phyloP scores from a whole-genome alignment of 2,888 invertebrate genomes.

The Cantharis rustica region DNA sequence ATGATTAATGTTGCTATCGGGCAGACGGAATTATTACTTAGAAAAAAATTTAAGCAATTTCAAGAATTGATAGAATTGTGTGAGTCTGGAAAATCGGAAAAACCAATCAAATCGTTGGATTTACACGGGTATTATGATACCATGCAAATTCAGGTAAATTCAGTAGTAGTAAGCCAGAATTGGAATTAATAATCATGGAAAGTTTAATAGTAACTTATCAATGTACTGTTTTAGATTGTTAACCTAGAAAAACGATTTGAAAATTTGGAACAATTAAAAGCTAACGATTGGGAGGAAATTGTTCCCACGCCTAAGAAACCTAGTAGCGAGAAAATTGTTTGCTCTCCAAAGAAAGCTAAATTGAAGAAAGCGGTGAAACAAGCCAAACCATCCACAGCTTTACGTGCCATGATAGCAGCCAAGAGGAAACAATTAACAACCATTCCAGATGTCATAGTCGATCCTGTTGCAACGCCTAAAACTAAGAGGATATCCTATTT shows the following conservation, averaged over 20 bases:
- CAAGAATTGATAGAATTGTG: slow-evolving; percentile 60
- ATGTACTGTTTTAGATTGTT: slow-evolving; percentile 57
- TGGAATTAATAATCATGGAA: too few species aligned
- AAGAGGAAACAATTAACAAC: background rate
- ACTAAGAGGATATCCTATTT: background rate
- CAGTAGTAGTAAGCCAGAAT: too few species aligned
- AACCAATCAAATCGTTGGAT: slow-evolving; percentile 68
- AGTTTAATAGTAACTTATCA: background rate
- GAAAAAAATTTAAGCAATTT: slow-evolving; percentile 81
- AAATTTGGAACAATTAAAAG: slow-evolving; percentile 56
- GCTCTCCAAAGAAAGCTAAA: slow-evolving; percentile 21
- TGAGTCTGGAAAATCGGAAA: slow-evolving; percentile 51
- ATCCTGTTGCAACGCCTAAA: background rate
- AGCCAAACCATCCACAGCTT: slow-evolving; percentile 9
- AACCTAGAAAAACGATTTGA: slow-evolving; percentile 68
- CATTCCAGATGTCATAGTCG: background rate
- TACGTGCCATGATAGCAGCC: slow-evolving; percentile 40
- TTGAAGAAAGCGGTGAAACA: slow-evolving; percentile 38
- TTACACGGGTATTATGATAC: slow-evolving; percentile 89
- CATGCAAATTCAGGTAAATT: slow-evolving; percentile 71
- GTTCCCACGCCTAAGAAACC: slow-evolving; percentile 34
- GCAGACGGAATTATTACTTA: slow-evolving; percentile 75
- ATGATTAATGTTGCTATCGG: slow-evolving; percentile 74
- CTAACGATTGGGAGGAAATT: slow-evolving; percentile 61
- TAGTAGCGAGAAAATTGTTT: slow-evolving; percentile 52